A percentile compares a stretch with the other conserved stretches of the same genome.
phyloP scores from a whole-genome alignment of 2,113 vertebrate genomes.

The Vulpes vulpes region DNA sequence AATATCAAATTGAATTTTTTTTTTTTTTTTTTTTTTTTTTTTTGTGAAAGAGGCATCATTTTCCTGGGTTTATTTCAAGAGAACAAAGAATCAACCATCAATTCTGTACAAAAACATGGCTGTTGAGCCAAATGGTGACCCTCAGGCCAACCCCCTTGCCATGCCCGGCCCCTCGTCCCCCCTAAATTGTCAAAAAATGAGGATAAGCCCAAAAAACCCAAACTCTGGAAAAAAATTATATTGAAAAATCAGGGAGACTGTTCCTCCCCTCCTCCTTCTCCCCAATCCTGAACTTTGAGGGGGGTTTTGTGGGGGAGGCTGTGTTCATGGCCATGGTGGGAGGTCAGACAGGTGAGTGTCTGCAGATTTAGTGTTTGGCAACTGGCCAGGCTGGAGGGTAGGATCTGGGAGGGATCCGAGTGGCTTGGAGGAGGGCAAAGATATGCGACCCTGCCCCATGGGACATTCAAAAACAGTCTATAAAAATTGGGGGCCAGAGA shows the following conservation, averaged over 20 bases:
- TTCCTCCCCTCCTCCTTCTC: background rate
- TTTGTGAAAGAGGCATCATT: conserved; percentile 49
- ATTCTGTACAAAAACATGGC: conserved; percentile 83
- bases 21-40: too few species aligned
- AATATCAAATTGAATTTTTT: background rate
- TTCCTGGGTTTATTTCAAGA: conserved; percentile 84
- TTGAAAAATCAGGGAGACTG: conserved; percentile 49
- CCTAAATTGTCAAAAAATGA: conserved; percentile 58
- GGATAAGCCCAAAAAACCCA: conserved; percentile 28
- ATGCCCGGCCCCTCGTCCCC: background rate
- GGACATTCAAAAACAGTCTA: conserved; percentile 64
- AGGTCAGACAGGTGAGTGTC: background rate
- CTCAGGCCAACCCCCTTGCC: conserved; percentile 25
- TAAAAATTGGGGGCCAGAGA: conserved; percentile 72
- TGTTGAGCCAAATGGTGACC: background rate
- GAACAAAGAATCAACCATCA: conserved; percentile 80
- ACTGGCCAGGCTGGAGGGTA: background rate
- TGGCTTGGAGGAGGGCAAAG: background rate
- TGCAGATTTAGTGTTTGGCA: conserved; percentile 74
- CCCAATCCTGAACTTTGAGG: conserved; percentile 43
- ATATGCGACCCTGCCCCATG: background rate
- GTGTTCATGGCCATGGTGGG: background rate
- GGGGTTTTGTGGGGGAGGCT: background rate
- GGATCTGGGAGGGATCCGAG: background rate
- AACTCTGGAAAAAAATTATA: conserved; percentile 55